These are phyloP conservation scores for Sphaeramia orbicularis DNA, from an alignment of 2,797 vertebrate species.

Conservation along the genomic window DNA sequence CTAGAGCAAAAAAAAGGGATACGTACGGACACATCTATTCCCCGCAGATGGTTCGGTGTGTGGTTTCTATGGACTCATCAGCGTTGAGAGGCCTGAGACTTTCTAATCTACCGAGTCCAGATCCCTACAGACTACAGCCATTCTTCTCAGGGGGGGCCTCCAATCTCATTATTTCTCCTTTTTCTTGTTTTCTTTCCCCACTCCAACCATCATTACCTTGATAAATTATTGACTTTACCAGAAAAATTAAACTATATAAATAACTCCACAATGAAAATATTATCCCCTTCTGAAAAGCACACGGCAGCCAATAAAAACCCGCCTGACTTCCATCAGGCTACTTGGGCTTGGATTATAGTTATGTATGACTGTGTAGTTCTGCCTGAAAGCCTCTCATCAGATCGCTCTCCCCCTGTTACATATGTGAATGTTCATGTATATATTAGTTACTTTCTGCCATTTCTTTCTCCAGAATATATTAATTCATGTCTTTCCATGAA, in stretches of 20 bases:
- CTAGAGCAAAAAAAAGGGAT: conserved; percentile 40
- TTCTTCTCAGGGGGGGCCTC: conserved; percentile 54
- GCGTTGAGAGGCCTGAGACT: conserved; percentile 41
- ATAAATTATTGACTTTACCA: conserved; percentile 85
- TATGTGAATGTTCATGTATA: conserved; percentile 37
- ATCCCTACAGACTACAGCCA: conserved; percentile 51
- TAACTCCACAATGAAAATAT: conserved; percentile 83
- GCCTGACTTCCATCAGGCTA: conserved; percentile 84
- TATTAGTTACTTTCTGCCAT: conserved; percentile 39
- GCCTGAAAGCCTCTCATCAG: conserved; percentile 61
- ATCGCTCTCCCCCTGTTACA: conserved; percentile 23
- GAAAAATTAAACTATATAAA: conserved; percentile 84
- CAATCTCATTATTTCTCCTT: conserved; percentile 76
- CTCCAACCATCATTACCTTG: conserved; percentile 82
- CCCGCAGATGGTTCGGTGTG: conserved; percentile 35
- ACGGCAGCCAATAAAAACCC: conserved; percentile 83
- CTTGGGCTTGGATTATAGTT: conserved; percentile 67
- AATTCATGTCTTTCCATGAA: conserved; percentile 32
- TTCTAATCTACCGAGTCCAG: conserved; percentile 24
- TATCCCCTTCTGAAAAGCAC: conserved; percentile 78
- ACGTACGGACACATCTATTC: conserved; percentile 47
- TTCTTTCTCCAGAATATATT: conserved; percentile 48
- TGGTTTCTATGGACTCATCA: conserved; percentile 46
- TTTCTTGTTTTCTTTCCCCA: conserved; percentile 76
- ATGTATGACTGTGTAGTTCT: conserved; percentile 63